A percentile compares a stretch with the other conserved stretches of the same genome.
Conservation (phyloP, 2,888 invertebrate species). For the Mythimna ferrago region DNA sequence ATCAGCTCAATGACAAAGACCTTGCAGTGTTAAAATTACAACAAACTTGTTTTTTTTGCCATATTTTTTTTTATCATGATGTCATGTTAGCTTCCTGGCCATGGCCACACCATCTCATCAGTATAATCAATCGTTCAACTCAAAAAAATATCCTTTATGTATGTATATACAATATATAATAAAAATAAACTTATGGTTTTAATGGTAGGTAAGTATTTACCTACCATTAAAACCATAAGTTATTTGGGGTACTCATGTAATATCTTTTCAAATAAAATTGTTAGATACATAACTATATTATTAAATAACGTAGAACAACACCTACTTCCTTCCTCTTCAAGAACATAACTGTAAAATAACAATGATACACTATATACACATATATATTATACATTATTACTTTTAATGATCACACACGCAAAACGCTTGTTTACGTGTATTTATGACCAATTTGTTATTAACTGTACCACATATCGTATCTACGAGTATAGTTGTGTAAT, state of each 20-base stretch:
- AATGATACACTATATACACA: slow-evolving; percentile 19
- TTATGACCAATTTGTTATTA: slow-evolving; percentile 18
- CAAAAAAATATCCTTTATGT: neutral
- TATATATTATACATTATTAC: slow-evolving; percentile 10
- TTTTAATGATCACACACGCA: slow-evolving; percentile 18
- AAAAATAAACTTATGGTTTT: too few relatives aligned
- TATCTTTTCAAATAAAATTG: too few relatives aligned
- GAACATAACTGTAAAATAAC: slow-evolving; percentile 31
- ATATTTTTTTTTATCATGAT: slow-evolving; percentile 19
- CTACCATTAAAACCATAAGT: slow-evolving; percentile 1
- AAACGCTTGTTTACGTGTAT: slow-evolving; percentile 22
- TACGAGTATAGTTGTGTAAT: slow-evolving; percentile 17
- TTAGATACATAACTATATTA: neutral
- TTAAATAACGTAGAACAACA: slow-evolving; percentile 1
- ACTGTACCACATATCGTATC: neutral
- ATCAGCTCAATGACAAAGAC: slow-evolving; percentile 38
- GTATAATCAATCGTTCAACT: neutral
- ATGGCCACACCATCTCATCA: neutral
- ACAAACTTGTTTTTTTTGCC: slow-evolving; percentile 13
- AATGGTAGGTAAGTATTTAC: neutral
- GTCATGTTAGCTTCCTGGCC: slow-evolving; percentile 24
- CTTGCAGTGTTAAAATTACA: slow-evolving; percentile 35
- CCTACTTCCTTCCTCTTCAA: slow-evolving; percentile 39
- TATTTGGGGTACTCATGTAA: neutral
- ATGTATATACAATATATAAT: too few relatives aligned